Base-by-base conservation (phyloP, 2,888 invertebrate species). In the Plebejus anna region DNA sequence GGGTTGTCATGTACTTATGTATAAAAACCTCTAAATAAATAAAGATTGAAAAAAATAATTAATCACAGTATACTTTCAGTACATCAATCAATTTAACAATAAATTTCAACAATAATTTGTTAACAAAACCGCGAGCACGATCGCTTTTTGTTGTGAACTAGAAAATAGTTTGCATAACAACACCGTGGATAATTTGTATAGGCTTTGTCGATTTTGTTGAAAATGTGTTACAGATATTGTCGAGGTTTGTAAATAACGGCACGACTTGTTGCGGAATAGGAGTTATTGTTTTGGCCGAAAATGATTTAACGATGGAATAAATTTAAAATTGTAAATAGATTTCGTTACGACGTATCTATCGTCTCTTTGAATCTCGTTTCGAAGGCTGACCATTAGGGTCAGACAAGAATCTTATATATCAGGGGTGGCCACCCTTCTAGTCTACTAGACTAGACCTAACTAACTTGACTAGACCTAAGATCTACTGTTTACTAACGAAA, bases 141-240 rank as follows among this genome's bases (percentile, higher is more conserved):
- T 79, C 79, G 78, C 78, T 81, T 83, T 82, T 79, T 76, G 76
- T 76, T 76, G 76, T 79, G 75, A 80, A 81, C 82, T 82, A 82
- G 80, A 84, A 84, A 85, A 85, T 81, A 80, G 84, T 87, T 86
- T 86, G 82, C 87, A 86, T 86, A 84, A 90, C 86, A 89, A 86
- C 81, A 81, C 83, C 83, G 82, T 82, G 81, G 77, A 84, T 85
- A 87, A 87, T 87, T 79, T 78, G 82, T 79, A 78, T 78, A 77
- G 81, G 81, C 83, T 84, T 86, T 86, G 84, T 83, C 79, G 75
- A 75, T 75, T 77, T 80, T 81, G 79, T 81, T 82, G 79, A 73
- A 73, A 73, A 73, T 73, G 28, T 73, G 72, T 47, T 72, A 73
- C 73, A 73, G 75, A 75, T 66, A 59, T 75, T 75, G 75, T 75